Evolutionary conservation across 2,797 vertebrate genomes (phyloP).

Genomic region (Gymnopithys bicolor): DNA sequence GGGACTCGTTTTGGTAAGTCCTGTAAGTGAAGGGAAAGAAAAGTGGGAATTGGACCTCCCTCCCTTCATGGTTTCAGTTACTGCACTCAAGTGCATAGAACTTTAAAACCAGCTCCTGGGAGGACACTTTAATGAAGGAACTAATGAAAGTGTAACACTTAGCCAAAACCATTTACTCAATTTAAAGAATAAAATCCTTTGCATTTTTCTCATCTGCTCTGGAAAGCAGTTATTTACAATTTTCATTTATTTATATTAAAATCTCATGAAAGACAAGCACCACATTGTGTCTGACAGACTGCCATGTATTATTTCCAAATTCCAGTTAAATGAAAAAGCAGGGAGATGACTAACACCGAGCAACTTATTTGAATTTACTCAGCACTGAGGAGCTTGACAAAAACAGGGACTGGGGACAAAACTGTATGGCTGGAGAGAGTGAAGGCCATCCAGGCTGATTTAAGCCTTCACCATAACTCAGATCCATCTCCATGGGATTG

Average conservation of each 20-base stretch:
- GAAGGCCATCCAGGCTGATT: background rate
- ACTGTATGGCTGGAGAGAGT: background rate
- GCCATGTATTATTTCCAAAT: slow-evolving; percentile 44
- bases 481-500: background rate
- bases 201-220: slow-evolving; percentile 12
- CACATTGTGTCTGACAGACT: slow-evolving; percentile 30
- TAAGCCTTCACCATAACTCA: background rate
- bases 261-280: slow-evolving; percentile 45
- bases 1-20: background rate
- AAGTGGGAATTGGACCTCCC: background rate
- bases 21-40: background rate
- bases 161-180: slow-evolving; percentile 18
- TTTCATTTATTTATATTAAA: slow-evolving; percentile 64
- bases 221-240: slow-evolving; percentile 20
- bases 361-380: background rate
- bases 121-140: slow-evolving; percentile 41
- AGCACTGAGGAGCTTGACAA: background rate
- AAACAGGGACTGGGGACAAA: background rate
- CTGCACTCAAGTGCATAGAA: background rate
- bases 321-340: slow-evolving; percentile 52
- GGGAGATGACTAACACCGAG: background rate
- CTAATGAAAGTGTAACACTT: slow-evolving; percentile 17
- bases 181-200: slow-evolving; percentile 19
- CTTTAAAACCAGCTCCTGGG: slow-evolving; percentile 7
- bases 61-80: background rate